Evolutionary conservation across 1,140 invertebrate species (phyloP), one percentile per base, ranked within the genome.

Genomic region (Homalodisca vitripennis): DNA sequence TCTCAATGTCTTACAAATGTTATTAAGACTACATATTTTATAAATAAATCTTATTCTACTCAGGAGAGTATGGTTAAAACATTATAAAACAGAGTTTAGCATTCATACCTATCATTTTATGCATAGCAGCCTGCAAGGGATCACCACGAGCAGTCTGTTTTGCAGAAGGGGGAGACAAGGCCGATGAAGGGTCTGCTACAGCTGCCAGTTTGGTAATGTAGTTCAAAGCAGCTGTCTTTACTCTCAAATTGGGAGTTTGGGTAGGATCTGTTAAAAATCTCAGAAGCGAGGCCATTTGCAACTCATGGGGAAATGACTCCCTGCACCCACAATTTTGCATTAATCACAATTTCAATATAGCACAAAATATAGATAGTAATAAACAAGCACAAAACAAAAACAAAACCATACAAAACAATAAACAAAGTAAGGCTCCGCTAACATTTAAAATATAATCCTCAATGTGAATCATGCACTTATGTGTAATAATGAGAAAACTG

Each of bases 171-270:
- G 71, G 51, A 65, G 70, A 71, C 74, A 75, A 75, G 69, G 75
- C 75, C 72, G 71, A 68, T 64, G 68, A 73, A 6, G 76, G 75
- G 69, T 87, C 84, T 30, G 84, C 82, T 13, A 80, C 80, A 64
- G 84, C 82, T 41, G 87, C 88, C 24, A 94, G 81, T 73, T 90
- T 86, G 0, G 86, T 87, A 24, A 94, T 83, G 79, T 92, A 94
- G 47, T 85, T 85, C 26, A 94, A 79, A 47, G 88, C 89, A 27
- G 90, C 88, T 68, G 89, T 82, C 78, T 92, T 92, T 29, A 95
- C 93, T 78, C 92, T 93, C 0, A 88, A 84, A 75, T 93, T 96
- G 1, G 93, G 94, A 14, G 93, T 95, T 79, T 97, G 93, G 10
- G 94, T 92, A 14, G 90, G 87, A 81, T 98, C 95, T 53, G 90